A percentile compares a stretch with the other conserved stretches of the same genome.
phyloP scores from a whole-genome alignment of 2,113 vertebrate genomes.

The Thamnaconus septentrionalis region DNA sequence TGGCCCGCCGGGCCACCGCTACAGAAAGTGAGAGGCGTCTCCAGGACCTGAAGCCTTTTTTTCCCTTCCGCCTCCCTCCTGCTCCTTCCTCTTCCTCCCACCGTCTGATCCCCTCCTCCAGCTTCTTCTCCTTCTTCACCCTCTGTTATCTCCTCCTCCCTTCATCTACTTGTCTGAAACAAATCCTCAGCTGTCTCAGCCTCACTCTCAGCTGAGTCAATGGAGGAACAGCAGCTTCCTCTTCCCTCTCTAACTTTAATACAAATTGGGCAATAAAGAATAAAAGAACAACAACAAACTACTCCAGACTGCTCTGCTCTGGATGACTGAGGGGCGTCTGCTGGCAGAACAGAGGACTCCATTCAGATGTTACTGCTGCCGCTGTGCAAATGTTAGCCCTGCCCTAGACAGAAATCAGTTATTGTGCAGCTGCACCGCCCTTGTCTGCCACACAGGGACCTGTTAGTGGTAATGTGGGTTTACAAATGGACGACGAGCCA shows the following conservation, averaged over 20 bases:
- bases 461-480: conserved; percentile 26
- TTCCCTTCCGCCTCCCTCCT: conserved; percentile 12
- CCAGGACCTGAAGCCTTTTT: conserved; percentile 25
- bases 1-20: conserved; percentile 33
- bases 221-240: conserved; percentile 50
- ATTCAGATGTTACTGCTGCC: conserved; percentile 43
- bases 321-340: conserved; percentile 50
- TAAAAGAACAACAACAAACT: conserved; percentile 18
- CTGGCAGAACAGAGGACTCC: conserved; percentile 61
- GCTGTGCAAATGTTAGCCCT: conserved; percentile 62
- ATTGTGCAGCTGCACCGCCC: conserved; percentile 50
- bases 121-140: too few species aligned
- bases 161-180: conserved; percentile 64
- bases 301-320: conserved; percentile 26
- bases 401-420: conserved; percentile 61
- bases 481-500: conserved; percentile 15
- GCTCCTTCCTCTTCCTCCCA: conserved; percentile 37
- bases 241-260: background rate
- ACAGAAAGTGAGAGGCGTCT: conserved; percentile 53
- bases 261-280: too few species aligned
- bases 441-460: conserved; percentile 58
- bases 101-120: conserved; percentile 40
- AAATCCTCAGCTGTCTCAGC: conserved; percentile 57
- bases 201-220: conserved; percentile 51
- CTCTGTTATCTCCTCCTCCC: conserved; percentile 8